phyloP scores from a whole-genome alignment of 1,140 invertebrate species.

The Nymphalis io region DNA sequence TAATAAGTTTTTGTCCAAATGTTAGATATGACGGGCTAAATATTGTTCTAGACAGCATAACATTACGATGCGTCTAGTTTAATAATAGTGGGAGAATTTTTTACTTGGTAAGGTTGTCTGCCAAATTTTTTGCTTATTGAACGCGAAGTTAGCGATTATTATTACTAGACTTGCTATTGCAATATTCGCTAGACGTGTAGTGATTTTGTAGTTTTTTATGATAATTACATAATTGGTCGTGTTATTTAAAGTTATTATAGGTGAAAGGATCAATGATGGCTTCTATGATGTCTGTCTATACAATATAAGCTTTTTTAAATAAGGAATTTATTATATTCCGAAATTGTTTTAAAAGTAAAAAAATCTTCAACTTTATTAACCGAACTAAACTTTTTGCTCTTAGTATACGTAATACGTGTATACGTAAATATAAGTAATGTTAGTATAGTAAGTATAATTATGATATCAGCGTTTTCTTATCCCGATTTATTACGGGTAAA shows the following conservation, averaged over 20 bases:
- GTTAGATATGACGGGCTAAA: conserved; percentile 28
- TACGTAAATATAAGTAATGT: too few species aligned
- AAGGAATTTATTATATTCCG: too few species aligned
- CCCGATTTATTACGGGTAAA: too few species aligned
- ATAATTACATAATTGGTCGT: background rate
- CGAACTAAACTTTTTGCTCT: too few species aligned
- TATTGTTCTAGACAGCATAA: conserved; percentile 27
- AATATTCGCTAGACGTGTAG: background rate
- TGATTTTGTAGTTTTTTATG: background rate
- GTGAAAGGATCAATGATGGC: too few species aligned
- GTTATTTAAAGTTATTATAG: background rate
- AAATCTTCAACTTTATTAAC: too few species aligned
- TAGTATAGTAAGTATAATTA: too few species aligned
- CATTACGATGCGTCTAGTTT: conserved; percentile 27
- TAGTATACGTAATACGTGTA: too few species aligned
- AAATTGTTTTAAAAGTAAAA: too few species aligned
- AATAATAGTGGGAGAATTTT: conserved; percentile 42
- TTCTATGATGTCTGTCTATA: too few species aligned
- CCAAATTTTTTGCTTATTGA: conserved; percentile 40
- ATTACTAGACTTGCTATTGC: conserved; percentile 7
- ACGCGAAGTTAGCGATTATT: conserved; percentile 15
- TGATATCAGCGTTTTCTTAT: too few species aligned
- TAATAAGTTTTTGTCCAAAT: background rate
- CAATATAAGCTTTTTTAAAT: too few species aligned
- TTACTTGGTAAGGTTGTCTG: conserved; percentile 37